These are phyloP conservation scores for Ceriagrion tenellum DNA, from an alignment of 2,888 invertebrate genomes.

Conservation along the genomic window DNA sequence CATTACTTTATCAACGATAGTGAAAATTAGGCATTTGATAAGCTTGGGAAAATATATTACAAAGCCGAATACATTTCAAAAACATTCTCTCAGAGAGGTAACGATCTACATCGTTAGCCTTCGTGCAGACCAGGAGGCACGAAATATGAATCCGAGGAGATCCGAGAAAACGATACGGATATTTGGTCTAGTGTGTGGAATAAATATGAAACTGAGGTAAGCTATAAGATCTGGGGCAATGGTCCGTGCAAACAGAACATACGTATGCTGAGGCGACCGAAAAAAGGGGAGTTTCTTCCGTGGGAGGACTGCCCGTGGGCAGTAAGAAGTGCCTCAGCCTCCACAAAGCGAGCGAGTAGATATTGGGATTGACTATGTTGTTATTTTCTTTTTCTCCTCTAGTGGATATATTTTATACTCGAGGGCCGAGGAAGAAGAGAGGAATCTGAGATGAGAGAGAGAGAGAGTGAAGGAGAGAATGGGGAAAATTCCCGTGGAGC, in stretches of 20 bases:
- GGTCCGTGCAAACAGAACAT: not conserved
- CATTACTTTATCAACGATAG: no score
- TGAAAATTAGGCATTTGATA: no score
- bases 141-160: no score
- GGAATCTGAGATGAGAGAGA: not conserved
- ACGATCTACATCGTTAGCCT: no score
- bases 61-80: no score
- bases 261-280: not conserved
- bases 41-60: no score
- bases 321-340: not conserved
- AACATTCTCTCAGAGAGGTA: no score
- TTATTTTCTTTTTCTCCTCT: not conserved
- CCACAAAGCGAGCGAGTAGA: not conserved
- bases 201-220: not conserved
- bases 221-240: not conserved
- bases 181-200: no score
- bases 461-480: no score
- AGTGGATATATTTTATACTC: not conserved
- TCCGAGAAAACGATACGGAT: no score
- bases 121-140: no score
- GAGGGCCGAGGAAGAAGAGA: not conserved
- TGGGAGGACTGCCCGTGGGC: not conserved
- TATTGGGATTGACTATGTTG: not conserved
- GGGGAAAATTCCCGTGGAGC: not conserved
- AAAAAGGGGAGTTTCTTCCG: not conserved